phyloP scores from a whole-genome alignment of 2,113 vertebrate species.

The Calyptommatus sinebrachiatus region DNA sequence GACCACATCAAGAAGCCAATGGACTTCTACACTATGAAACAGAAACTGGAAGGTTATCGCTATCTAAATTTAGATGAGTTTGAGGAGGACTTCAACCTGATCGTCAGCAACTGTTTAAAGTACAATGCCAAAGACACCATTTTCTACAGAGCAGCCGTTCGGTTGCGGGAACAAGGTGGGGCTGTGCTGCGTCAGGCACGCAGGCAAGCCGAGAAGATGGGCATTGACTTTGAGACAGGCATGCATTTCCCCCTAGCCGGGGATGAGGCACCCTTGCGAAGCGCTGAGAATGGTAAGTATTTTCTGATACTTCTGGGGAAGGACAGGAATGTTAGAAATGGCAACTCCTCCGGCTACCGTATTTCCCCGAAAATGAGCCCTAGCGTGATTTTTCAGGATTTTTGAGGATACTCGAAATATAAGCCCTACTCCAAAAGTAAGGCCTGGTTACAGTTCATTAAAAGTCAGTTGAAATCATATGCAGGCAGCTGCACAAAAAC shows the following conservation, averaged over 20 bases:
- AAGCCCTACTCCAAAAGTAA: no score
- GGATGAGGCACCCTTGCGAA: conserved; percentile 74
- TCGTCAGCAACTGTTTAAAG: conserved; percentile 98
- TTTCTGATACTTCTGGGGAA: not conserved
- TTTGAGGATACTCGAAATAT: no score
- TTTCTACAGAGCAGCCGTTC: conserved; percentile 93
- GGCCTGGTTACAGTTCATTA: no score
- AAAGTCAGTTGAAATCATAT: no score
- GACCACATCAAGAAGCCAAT: conserved; percentile 98
- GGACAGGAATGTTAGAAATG: not conserved
- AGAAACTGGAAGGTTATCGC: conserved; percentile 89
- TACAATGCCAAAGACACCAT: conserved; percentile 99
- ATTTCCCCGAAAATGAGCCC: no score
- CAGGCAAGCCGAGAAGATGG: conserved; percentile 92
- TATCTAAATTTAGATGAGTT: conserved; percentile 96
- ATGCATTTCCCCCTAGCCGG: conserved; percentile 89
- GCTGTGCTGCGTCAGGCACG: conserved; percentile 86
- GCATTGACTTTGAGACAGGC: conserved; percentile 96
- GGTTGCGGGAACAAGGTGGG: conserved; percentile 89
- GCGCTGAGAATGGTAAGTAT: conserved; percentile 74
- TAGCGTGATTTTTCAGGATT: no score
- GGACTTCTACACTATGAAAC: conserved; percentile 99
- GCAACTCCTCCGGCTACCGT: not conserved
- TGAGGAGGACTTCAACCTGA: conserved; percentile 94
- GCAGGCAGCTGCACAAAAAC: no score